Base-by-base conservation (phyloP, 1,140 invertebrate genomes). In the Habropoda laboriosa region DNA sequence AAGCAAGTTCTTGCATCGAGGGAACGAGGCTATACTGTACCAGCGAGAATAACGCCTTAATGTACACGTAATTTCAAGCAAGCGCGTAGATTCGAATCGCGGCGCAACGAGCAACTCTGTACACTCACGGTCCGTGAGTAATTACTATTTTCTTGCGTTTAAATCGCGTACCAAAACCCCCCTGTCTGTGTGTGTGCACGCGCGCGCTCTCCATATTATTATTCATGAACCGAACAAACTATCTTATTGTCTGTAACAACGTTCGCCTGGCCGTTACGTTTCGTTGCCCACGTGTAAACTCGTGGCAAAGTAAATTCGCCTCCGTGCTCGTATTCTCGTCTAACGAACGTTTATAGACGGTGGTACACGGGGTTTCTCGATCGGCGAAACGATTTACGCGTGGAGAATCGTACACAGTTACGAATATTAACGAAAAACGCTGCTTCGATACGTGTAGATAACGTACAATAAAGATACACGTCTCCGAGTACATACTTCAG, bases 191-290 rank as follows among this genome's bases (percentile, higher is more conserved):
- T n/a, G n/a, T n/a, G n/a, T n/a, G n/a, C n/a, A n/a, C n/a, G n/a
- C n/a, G n/a, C n/a, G n/a, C n/a, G n/a, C n/a, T n/a, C n/a, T n/a
- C 5, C 10, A 7, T 6, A 68, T 75, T 75, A 38, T 77, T 77
- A 70, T 77, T 77, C 74, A 70, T n/a, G 64, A 77, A 58, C 38
- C 30, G 42, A 70, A 49, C 53, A 70, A 78, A 78, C 66, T 49
- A 38, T 60, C 32, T 35, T 45, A 60, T 71, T 60, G 53, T 60
- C 53, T 27, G 63, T n/a, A 32, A 42, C 49, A 35, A 55, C 63
- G 63, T 6, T 8, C n/a, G 8, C 4, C 13, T 3, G 49, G 40
- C 16, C 32, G 74, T 13, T 16, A 32, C 55, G 60, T 32, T 35
- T 47, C 64, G 32, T 32, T 30, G 63, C 51, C 7, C n/a, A 47